Base-by-base conservation (phyloP, 2,113 vertebrate species). In the Sinocyclocheilus rhinocerous region DNA sequence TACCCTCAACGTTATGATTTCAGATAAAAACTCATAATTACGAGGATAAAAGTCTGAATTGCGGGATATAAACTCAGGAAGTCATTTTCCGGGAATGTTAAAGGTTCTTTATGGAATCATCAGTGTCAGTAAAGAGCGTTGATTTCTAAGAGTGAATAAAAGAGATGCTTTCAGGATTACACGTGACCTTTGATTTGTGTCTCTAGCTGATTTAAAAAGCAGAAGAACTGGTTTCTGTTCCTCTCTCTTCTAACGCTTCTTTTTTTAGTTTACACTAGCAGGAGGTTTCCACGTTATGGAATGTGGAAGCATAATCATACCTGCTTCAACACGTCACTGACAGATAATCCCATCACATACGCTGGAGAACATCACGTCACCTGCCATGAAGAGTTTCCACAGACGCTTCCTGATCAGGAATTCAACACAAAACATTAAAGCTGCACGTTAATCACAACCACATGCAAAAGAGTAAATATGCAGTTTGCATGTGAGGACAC, bases 151-250 rank as follows among this genome's bases (percentile, higher is more conserved):
- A 57, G 57, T n/a, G 57, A 61, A n/a, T n/a, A 3, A 20, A n/a
- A 61, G 57, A 61, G 57, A 22, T n/a, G 57, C 2, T 61, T 61
- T 61, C 57, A 61, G 20, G 57, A 61, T 61, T 61, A n/a, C 57
- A n/a, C 4, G 1, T 1, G 72, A 8, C 13, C 39, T 50, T 76
- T 48, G 1, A 26, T 24, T 76, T 15, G 11, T 67, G 4, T 16
- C 24, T 29, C 63, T 29, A 63, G 63, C 6, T 4, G 13, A 50
- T 76, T 24, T 0, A 2, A 20, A 16, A 76, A 76, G 22, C 73
- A 76, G 73, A 76, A 76, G 73, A 4, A 3, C 42, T 26, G n/a
- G 22, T 76, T 76, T 76, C 42, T 76, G 42, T 76, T 76, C 70
- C 39, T n/a, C n/a, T 42, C 36, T 73, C 10, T n/a, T 72, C 69